phyloP scores from a whole-genome alignment of 2,888 invertebrate genomes.

The Mantis religiosa region DNA sequence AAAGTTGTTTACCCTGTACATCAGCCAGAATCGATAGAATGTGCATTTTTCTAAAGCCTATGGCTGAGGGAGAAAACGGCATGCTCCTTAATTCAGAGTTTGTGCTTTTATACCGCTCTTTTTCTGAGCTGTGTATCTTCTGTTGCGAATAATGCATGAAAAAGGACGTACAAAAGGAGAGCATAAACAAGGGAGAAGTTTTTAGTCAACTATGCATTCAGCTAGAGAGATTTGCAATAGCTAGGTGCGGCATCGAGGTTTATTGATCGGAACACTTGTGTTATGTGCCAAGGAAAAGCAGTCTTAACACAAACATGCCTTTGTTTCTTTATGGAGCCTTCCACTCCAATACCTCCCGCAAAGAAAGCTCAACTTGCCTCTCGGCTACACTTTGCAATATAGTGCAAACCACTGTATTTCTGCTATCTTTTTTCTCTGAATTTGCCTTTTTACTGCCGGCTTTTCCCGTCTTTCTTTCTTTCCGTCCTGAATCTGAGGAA shows the following conservation, averaged over 20 bases:
- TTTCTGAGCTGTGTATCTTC: too few relatives aligned
- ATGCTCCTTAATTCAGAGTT: too few relatives aligned
- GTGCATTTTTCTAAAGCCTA: too few relatives aligned
- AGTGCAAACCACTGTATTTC: constrained; percentile 19
- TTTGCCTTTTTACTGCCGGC: neutral
- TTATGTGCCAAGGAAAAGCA: neutral
- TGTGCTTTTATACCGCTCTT: too few relatives aligned
- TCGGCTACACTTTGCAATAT: constrained; percentile 16
- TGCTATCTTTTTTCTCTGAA: neutral
- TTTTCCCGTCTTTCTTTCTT: neutral
- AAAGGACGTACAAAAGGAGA: too few relatives aligned
- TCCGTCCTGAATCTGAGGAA: neutral
- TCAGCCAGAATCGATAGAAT: too few relatives aligned
- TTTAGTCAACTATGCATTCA: neutral
- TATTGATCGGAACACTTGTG: neutral
- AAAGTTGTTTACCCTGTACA: too few relatives aligned
- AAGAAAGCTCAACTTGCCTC: neutral
- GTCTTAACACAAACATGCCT: neutral
- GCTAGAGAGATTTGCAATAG: neutral
- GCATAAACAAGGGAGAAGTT: neutral
- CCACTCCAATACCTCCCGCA: neutral
- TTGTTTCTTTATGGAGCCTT: neutral
- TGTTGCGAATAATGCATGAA: too few relatives aligned
- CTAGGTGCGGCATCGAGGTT: neutral
- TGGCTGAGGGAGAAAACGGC: too few relatives aligned